Evolutionary conservation across 30 jellyfish, hydroid and myxozoan species (phyloP), one percentile per base, ranked within the genome.

Genomic region (Mastigias papua): DNA sequence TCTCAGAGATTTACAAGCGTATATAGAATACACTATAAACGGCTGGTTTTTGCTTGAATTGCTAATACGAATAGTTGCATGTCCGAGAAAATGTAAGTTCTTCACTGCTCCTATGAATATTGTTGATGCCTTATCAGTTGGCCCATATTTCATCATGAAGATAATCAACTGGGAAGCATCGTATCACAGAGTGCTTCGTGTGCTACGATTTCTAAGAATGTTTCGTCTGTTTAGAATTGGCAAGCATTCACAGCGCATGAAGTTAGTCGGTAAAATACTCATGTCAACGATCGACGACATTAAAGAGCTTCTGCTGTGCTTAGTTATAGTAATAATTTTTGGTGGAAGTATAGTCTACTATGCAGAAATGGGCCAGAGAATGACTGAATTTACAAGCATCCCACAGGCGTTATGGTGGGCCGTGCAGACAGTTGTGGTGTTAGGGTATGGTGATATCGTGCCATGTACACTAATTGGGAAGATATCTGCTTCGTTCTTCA

Each of bases 391-490:
- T 64, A 46, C 89, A 21, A 90, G 98, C 87, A 95, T 95, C 32
- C 99, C 99, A 9, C 95, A 95, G 21, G 80, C 98, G 22, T 69
- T 95, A 30, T 95, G 99, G 99, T 95, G 99, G 99, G 99, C 95
- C 19, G 84, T 95, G 23, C 99, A 95, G 54, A 95, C 99, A 0
- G 91, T 95, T n/a, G 96, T 87, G 31, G 97, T 97, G 25, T 69
- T 95, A 5, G 99, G 99, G 1, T 95, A 95, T 74, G 99, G 99
- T 31, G 99, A 95, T 57, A 91, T 95, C 30, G 96, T 86, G 23
- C 99, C 99, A 11, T 46, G 67, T 9, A 95, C 97, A 0, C 30
- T 95, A n/a, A 60, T 62, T 11, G 99, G 99, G 9, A 95, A 95
- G 46, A 27, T 95, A 0, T 77, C 90, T 51, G 98, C 99, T 7